Base-by-base conservation (phyloP, 1,140 invertebrate genomes). In the Heliconius melpomene region DNA sequence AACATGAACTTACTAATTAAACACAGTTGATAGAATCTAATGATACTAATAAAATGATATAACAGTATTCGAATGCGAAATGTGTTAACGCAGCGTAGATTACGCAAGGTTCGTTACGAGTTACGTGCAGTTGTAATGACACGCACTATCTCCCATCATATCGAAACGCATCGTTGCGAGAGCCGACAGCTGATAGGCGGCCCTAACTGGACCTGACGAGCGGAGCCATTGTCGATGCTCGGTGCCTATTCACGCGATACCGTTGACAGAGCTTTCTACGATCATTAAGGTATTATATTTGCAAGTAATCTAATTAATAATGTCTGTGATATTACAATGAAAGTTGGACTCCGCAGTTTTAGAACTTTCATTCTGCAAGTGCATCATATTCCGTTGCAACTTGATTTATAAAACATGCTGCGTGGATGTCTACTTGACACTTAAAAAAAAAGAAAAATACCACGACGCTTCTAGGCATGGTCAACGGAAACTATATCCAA, bases 91-190 rank as follows among this genome's bases (percentile, higher is more conserved):
- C 54, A 23, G 78, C 73, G 84, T 3, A 11, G 78, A 81, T 93
- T 91, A 91, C 85, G 89, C 89, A 91, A 89, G 79, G 70, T 74
- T 76, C 74, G 85, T 91, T 90, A 88, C 87, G 85, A 57, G 7
- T 57, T 57, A 57, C 54, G 54, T 89, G 80, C 76, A 72, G 84
- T 83, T 80, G 80, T 86, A 89, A 87, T 82, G 85, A 87, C 86
- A 91, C 89, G 89, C 90, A 90, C 88, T 90, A 91, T 92, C 90
- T 91, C 86, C 84, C 82, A 85, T 90, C 87, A 85, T 87, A 90
- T 91, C 88, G 86, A 85, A 90, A 92, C 88, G 86, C 90, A 91
- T 86, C 86, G 86, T 84, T 87, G 84, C 89, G 86, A 86, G 83
- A 88, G 80, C 83, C 70, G 88, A 91, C 89, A 89, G 84, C 84